phyloP scores from a whole-genome alignment of 1,140 invertebrate genomes.

The Rhopalosiphum padi region DNA sequence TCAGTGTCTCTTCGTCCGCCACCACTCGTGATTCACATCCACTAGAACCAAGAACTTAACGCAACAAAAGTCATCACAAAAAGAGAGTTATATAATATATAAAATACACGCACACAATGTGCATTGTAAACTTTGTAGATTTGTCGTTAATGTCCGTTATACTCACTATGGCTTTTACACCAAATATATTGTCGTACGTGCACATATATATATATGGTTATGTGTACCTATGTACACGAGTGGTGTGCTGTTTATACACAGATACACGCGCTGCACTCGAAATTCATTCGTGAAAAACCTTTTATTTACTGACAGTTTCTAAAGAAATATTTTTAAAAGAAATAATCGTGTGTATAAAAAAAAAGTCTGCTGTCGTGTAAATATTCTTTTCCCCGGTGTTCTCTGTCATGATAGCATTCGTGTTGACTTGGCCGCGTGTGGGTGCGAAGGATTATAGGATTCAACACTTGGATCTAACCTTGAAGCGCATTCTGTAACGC shows the following conservation, averaged over 20 bases:
- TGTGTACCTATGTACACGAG: neutral
- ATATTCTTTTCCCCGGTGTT: neutral
- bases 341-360: neutral
- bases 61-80: neutral
- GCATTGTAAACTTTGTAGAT: neutral
- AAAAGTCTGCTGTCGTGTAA: neutral
- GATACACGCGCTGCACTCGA: neutral
- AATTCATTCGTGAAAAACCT: conserved; percentile 22
- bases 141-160: neutral
- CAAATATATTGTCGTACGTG: neutral
- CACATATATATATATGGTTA: neutral
- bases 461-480: neutral
- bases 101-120: neutral
- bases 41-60: no score
- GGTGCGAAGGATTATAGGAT: neutral
- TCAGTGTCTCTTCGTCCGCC: neutral
- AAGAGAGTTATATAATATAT: neutral
- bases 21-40: neutral
- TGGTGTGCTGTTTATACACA: neutral
- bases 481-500: neutral
- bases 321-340: conserved; percentile 24
- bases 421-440: neutral
- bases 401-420: neutral
- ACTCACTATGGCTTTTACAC: neutral
- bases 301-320: conserved; percentile 13